These are phyloP conservation scores for Asobara japonica DNA, from an alignment of 1,140 invertebrate species.

Conservation along the genomic window DNA sequence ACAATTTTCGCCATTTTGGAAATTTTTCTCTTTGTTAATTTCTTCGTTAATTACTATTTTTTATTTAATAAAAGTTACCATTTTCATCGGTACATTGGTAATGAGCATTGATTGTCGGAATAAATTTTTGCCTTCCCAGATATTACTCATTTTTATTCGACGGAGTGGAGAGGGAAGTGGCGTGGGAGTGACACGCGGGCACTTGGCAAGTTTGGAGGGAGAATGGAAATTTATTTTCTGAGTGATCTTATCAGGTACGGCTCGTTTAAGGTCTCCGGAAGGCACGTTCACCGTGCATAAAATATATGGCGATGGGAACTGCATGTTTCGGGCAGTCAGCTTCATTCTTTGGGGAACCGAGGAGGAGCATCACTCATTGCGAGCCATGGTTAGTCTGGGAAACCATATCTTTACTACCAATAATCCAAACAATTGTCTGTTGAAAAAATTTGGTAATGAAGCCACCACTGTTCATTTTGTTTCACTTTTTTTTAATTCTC, in stretches of 20 bases:
- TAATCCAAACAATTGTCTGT: too few species aligned
- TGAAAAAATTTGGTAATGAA: too few species aligned
- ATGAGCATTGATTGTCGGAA: too few species aligned
- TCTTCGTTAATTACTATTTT: too few species aligned
- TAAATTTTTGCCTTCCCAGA: too few species aligned
- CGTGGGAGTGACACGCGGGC: neutral
- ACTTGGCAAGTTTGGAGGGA: neutral
- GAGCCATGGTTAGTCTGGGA: conserved; percentile 40
- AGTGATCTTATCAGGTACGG: conserved; percentile 45
- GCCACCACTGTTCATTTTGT: too few species aligned
- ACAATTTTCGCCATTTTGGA: too few species aligned
- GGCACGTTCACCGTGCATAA: conserved; percentile 55
- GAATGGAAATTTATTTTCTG: conserved; percentile 29
- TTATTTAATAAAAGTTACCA: too few species aligned
- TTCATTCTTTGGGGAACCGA: conserved; percentile 57
- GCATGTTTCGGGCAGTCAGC: conserved; percentile 58
- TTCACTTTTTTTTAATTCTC: too few species aligned
- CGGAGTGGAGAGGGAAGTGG: neutral
- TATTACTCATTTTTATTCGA: neutral
- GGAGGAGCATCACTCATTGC: conserved; percentile 49
- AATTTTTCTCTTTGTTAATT: too few species aligned
- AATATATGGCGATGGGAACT: conserved; percentile 60
- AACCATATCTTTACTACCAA: neutral
- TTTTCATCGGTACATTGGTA: too few species aligned
- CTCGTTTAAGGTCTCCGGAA: conserved; percentile 46